Conservation (phyloP, 1,140 invertebrate genomes). For the Nomia melanderi region DNA sequence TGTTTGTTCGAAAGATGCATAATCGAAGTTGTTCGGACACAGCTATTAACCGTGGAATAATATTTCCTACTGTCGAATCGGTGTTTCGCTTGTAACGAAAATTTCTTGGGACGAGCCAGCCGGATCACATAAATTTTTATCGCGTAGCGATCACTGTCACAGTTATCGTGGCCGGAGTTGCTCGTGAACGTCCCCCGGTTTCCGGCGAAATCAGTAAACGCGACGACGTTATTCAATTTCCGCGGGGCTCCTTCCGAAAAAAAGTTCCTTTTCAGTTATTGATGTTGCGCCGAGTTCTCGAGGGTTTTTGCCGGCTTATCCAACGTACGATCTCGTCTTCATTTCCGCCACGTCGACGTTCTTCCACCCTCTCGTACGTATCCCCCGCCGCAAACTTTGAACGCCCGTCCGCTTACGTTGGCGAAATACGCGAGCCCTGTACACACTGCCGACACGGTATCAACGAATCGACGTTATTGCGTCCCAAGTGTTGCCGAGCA, state of each 20-base stretch:
- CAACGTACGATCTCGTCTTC: constrained; percentile 62
- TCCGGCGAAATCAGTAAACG: constrained; percentile 56
- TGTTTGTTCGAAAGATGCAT: no score
- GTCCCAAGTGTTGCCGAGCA: neutral
- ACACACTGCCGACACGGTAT: neutral
- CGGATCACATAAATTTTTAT: constrained; percentile 54
- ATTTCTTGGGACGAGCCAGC: neutral
- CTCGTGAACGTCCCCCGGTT: constrained; percentile 39
- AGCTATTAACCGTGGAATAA: no score
- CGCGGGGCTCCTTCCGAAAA: constrained; percentile 36
- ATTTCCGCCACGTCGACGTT: constrained; percentile 59
- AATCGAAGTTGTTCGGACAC: no score
- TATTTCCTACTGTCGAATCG: neutral
- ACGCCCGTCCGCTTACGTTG: constrained; percentile 15
- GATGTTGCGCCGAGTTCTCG: constrained; percentile 53
- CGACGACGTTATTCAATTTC: constrained; percentile 64
- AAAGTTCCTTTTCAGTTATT: constrained; percentile 52
- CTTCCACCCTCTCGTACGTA: constrained; percentile 29
- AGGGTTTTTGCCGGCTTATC: constrained; percentile 56
- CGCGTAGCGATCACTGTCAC: constrained; percentile 43
- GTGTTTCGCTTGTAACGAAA: neutral
- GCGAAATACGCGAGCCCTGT: constrained; percentile 14
- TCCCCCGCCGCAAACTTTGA: constrained; percentile 20
- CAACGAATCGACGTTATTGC: constrained; percentile 13
- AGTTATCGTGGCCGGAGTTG: constrained; percentile 50